These are phyloP conservation scores for Masnerella sp. DNA, from an alignment of 2,888 invertebrate genomes.

Conservation along the genomic window DNA sequence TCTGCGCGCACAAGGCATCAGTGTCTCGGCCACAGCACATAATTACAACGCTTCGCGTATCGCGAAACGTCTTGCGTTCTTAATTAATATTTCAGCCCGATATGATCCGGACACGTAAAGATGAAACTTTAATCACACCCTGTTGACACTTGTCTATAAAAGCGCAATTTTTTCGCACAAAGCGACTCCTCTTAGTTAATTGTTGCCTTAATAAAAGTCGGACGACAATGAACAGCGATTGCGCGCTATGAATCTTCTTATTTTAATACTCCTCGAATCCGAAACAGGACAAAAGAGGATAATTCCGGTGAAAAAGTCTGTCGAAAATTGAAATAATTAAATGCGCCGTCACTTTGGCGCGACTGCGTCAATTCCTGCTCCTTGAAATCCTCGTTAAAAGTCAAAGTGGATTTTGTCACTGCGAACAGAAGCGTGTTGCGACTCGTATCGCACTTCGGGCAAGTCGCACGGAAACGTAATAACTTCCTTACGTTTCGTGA, in stretches of 20 bases:
- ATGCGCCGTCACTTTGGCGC: not conserved
- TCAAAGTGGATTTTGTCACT: constrained; percentile 40
- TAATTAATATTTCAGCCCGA: constrained; percentile 20
- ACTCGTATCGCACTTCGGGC: constrained; percentile 29
- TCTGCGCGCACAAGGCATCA: constrained; percentile 6
- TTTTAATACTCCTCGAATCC: not conserved
- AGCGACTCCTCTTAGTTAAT: constrained; percentile 10
- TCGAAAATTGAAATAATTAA: constrained; percentile 25
- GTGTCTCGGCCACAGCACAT: constrained; percentile 15
- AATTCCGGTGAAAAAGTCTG: not conserved
- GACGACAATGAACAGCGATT: constrained; percentile 4
- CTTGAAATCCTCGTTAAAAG: constrained; percentile 47
- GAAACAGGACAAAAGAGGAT: not conserved
- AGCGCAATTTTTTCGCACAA: constrained; percentile 7
- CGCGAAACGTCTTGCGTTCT: constrained; percentile 11
- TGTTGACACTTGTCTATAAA: constrained; percentile 6
- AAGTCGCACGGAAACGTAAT: constrained; percentile 28
- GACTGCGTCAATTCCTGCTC: constrained; percentile 4
- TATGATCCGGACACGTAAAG: constrained; percentile 15
- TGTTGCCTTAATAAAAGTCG: not conserved
- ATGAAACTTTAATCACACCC: constrained; percentile 21
- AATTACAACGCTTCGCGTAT: constrained; percentile 22
- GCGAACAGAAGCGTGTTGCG: constrained; percentile 28
- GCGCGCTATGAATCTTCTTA: not conserved
- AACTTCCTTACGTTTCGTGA: constrained; percentile 31